Conservation (phyloP, 2,888 invertebrate species). For the Mythimna impura region DNA sequence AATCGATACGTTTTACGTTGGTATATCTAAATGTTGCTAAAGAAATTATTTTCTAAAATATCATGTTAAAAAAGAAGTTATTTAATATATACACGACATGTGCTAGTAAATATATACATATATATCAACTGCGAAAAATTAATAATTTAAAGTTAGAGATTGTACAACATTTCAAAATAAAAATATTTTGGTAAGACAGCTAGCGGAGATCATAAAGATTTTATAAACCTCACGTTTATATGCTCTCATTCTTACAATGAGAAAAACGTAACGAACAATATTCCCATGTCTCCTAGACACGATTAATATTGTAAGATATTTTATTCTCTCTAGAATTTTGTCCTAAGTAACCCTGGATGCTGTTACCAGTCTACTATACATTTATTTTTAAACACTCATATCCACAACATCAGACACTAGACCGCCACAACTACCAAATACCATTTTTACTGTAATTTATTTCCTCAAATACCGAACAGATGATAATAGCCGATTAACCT, state of each 20-base stretch:
- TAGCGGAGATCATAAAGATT: no score
- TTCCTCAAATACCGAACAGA: constrained; percentile 9
- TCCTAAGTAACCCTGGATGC: not conserved
- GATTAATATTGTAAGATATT: not conserved
- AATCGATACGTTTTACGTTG: not conserved
- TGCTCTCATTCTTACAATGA: no score
- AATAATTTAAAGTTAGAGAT: not conserved
- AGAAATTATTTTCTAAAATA: no score
- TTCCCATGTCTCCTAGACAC: no score
- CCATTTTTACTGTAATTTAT: constrained; percentile 22
- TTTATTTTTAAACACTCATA: not conserved
- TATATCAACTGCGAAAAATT: no score
- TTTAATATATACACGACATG: not conserved
- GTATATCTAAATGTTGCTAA: not conserved
- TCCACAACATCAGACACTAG: not conserved
- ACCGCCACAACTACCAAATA: not conserved
- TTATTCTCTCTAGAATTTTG: not conserved
- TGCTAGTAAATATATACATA: no score
- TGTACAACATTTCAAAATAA: not conserved
- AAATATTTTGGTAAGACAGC: no score
- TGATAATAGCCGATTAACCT: constrained; percentile 36
- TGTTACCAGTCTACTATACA: not conserved
- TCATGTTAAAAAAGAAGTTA: no score
- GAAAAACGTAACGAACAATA: no score
- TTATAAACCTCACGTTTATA: no score